Evolutionary conservation across 2,113 vertebrate genomes (phyloP), one percentile per base, ranked within the genome.

Genomic region (Alligator sinensis): DNA sequence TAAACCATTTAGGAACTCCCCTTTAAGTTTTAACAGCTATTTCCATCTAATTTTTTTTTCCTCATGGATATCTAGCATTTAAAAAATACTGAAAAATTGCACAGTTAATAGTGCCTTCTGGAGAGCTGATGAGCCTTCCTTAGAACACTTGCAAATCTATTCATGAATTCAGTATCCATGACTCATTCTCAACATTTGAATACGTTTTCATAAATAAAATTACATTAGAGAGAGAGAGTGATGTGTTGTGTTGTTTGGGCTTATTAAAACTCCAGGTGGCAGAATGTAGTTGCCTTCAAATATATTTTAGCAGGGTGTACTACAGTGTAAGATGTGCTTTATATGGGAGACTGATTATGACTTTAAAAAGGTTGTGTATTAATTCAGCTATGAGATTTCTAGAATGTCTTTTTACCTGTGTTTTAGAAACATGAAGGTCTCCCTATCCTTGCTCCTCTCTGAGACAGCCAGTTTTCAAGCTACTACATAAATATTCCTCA

Each of bases 261-360:
- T 97, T 96, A 93, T 90, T 94, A 90, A 81, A 96, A 93, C 87
- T 96, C 81, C 92, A 92, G 95, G 88, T 94, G 88, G 77, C 89
- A 88, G 21, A 77, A 47, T 77, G 27, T 70, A 94, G 28, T 80
- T 11, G 0, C 72, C 89, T 68, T 85, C 82, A 92, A 91, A 91
- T 77, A 81, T 61, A 21, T 94, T 96, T 95, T 59, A 92, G 70
- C 89, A 84, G 30, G 62, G 72, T 89, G 9, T 79, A 77, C 75
- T 54, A 76, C 13, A 76, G 24, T 2, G 0, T 60, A 59, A 74
- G 24, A 54, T 47, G 30, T 25, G 5, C 62, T 74, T 13, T 59
- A 63, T 0, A 38, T 8, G 8, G 80, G 24, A 82, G 38, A 68
- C 17, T 77, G 17, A 81, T 11, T n/a, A 11, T 47, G 90, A 86